A percentile compares a stretch with the other conserved stretches of the same genome.
Conservation (phyloP, 2,797 vertebrate genomes). For the Anniella stebbinsi region DNA sequence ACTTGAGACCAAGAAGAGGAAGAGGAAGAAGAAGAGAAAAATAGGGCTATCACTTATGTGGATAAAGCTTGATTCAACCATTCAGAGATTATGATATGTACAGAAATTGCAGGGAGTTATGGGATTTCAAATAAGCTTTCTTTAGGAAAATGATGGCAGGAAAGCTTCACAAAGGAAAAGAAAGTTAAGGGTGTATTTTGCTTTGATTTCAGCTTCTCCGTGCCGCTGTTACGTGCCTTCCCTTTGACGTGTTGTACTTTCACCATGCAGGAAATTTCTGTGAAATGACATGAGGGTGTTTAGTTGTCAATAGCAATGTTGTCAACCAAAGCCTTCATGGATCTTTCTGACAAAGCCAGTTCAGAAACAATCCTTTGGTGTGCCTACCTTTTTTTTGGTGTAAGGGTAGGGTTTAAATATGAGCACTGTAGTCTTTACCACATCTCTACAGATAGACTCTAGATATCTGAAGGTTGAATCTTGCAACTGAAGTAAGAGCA, state of each 20-base stretch:
- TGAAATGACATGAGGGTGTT: neutral
- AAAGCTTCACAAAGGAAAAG: neutral
- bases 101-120: neutral
- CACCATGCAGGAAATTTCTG: slow-evolving; percentile 26
- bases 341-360: slow-evolving; percentile 23
- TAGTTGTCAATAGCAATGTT: neutral
- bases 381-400: neutral
- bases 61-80: neutral
- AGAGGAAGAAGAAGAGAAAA: neutral
- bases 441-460: neutral
- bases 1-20: too few relatives aligned
- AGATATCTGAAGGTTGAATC: neutral
- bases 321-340: slow-evolving; percentile 20
- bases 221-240: slow-evolving; percentile 22
- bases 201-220: slow-evolving; percentile 18
- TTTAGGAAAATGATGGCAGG: neutral
- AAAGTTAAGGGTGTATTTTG: slow-evolving; percentile 39
- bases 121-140: slow-evolving; percentile 10
- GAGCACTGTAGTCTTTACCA: neutral
- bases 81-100: neutral
- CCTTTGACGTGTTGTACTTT: slow-evolving; percentile 17
- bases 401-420: slow-evolving; percentile 14
- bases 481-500: slow-evolving; percentile 35
- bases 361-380: slow-evolving; percentile 36
- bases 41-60: neutral